phyloP scores from a whole-genome alignment of 1,140 invertebrate species.

The Teleogryllus occipitalis region DNA sequence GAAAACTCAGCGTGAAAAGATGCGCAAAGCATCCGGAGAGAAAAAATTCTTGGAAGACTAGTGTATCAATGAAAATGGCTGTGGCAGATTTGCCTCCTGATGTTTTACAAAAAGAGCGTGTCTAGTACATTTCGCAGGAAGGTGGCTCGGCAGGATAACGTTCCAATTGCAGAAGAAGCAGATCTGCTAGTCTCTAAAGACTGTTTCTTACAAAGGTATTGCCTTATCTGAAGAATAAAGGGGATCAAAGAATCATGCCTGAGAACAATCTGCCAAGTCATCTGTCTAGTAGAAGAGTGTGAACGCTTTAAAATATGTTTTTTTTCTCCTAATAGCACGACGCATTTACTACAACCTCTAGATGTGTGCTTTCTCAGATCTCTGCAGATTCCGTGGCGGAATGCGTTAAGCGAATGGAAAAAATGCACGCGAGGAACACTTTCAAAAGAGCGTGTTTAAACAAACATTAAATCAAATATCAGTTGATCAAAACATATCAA shows the following conservation, averaged over 20 bases:
- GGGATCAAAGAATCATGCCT: slow-evolving; percentile 7
- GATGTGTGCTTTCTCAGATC: slow-evolving; percentile 36
- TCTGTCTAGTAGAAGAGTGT: slow-evolving; percentile 20
- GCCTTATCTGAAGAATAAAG: slow-evolving; percentile 23
- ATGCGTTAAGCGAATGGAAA: slow-evolving; percentile 32
- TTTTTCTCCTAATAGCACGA: slow-evolving; percentile 35
- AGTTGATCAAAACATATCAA: neutral
- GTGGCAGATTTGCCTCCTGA: slow-evolving; percentile 24
- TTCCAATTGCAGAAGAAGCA: slow-evolving; percentile 30
- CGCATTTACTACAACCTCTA: slow-evolving; percentile 34
- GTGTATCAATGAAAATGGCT: slow-evolving; percentile 27
- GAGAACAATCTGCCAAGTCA: slow-evolving; percentile 8
- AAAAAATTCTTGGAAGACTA: slow-evolving; percentile 23
- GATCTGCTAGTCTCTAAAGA: slow-evolving; percentile 32
- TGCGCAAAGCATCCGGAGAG: neutral
- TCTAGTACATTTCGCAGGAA: slow-evolving; percentile 24
- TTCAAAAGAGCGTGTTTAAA: neutral
- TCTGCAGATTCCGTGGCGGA: slow-evolving; percentile 33
- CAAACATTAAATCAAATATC: neutral
- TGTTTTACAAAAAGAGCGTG: slow-evolving; percentile 27
- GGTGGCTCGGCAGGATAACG: slow-evolving; percentile 23
- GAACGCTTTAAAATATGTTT: slow-evolving; percentile 32
- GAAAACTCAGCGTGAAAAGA: neutral
- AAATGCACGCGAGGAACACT: slow-evolving; percentile 13
- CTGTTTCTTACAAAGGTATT: slow-evolving; percentile 29